phyloP scores from a whole-genome alignment of 2,113 vertebrate genomes.

The Naja naja region DNA sequence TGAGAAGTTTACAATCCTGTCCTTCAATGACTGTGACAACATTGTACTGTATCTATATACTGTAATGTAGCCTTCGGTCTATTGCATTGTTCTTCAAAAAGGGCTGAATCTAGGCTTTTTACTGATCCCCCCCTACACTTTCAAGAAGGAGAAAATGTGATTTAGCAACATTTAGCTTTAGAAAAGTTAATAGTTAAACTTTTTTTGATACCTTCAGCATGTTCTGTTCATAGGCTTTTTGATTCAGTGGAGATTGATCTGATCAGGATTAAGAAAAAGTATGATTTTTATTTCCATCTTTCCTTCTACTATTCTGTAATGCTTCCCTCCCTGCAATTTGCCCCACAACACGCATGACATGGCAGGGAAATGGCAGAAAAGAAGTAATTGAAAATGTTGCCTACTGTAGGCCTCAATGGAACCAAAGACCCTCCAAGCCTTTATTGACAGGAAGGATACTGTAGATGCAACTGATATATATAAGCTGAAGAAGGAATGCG shows the following conservation, averaged over 20 bases:
- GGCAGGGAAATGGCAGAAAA: not conserved
- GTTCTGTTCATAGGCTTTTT: not conserved
- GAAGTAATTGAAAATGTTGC: not conserved
- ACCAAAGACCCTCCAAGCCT: not conserved
- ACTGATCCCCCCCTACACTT: not conserved
- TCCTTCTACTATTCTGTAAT: not conserved
- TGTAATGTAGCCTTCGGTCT: not conserved
- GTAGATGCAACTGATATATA: not conserved
- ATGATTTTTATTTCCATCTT: not conserved
- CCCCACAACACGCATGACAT: not conserved
- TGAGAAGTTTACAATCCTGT: not conserved
- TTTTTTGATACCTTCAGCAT: not conserved
- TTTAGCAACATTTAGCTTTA: not conserved
- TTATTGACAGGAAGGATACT: not conserved
- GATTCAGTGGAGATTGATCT: not conserved
- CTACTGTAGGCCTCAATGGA: not conserved
- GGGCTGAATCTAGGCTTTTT: not conserved
- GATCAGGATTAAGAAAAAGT: not conserved
- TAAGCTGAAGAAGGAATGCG: not conserved
- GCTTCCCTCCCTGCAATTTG: not conserved
- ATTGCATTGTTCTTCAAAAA: not conserved
- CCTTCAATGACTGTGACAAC: not conserved
- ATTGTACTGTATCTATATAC: not conserved
- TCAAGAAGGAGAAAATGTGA: not conserved
- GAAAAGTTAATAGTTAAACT: not conserved